These are phyloP conservation scores for Zaprionus kolodkinae DNA, from an alignment of 1,140 invertebrate species.

Conservation along the genomic window DNA sequence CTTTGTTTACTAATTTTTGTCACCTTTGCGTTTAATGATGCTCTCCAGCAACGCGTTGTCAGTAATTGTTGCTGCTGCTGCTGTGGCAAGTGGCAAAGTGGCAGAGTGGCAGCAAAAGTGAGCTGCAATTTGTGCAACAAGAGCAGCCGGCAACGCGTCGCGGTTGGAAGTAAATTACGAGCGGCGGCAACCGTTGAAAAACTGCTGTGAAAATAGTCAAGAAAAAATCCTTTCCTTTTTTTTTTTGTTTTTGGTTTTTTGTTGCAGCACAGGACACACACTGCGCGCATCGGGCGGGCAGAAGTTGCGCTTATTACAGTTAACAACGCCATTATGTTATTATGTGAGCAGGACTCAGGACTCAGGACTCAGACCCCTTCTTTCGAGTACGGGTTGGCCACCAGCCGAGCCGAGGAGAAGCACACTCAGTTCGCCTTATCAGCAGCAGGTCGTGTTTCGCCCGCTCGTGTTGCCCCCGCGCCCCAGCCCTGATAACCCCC, in stretches of 20 bases:
- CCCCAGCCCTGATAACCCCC: slow-evolving; percentile 20
- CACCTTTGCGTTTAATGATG: slow-evolving; percentile 82
- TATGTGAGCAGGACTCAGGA: slow-evolving; percentile 52
- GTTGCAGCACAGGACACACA: slow-evolving; percentile 65
- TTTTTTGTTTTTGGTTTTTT: too few species aligned
- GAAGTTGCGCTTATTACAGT: slow-evolving; percentile 80
- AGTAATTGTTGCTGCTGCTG: slow-evolving; percentile 68
- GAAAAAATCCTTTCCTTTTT: slow-evolving; percentile 61
- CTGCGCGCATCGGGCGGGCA: slow-evolving; percentile 60
- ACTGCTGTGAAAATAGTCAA: slow-evolving; percentile 39
- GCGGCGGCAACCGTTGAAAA: slow-evolving; percentile 33
- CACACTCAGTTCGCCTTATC: slow-evolving; percentile 6
- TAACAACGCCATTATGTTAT: slow-evolving; percentile 82
- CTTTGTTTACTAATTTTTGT: slow-evolving; percentile 83
- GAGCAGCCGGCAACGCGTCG: slow-evolving; percentile 47
- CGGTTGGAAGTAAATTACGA: slow-evolving; percentile 32
- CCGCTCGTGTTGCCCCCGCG: slow-evolving; percentile 1
- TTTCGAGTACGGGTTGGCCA: slow-evolving; percentile 28
- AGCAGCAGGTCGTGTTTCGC: slow-evolving; percentile 1
- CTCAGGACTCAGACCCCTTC: slow-evolving; percentile 26
- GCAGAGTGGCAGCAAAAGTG: slow-evolving; percentile 61
- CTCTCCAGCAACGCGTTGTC: slow-evolving; percentile 49
- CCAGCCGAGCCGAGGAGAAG: slow-evolving; percentile 13
- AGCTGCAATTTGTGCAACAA: slow-evolving; percentile 71
- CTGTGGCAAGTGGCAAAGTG: slow-evolving; percentile 7